Evolutionary conservation across 1,140 invertebrate genomes (phyloP).

Genomic region (Drosophila guanche): DNA sequence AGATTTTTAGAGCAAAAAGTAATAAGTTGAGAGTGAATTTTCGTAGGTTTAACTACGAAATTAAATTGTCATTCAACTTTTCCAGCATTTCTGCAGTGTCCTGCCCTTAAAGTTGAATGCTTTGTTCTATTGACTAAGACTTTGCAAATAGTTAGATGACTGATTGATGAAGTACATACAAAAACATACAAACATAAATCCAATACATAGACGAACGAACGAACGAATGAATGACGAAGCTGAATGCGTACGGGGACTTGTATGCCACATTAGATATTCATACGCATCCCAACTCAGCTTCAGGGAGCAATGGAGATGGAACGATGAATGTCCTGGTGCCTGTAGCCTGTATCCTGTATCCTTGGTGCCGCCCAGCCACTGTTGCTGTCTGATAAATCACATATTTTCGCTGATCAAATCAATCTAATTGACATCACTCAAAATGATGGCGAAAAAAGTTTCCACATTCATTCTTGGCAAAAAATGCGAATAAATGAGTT

Average conservation of each 20-base stretch:
- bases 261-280: slow-evolving; percentile 74
- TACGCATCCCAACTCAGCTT: slow-evolving; percentile 17
- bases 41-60: background rate
- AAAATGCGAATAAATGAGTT: slow-evolving; percentile 78
- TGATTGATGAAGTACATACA: slow-evolving; percentile 67
- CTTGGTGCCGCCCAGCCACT: slow-evolving; percentile 66
- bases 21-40: background rate
- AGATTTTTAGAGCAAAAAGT: too few relatives aligned
- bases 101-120: slow-evolving; percentile 6
- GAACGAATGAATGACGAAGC: slow-evolving; percentile 51
- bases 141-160: slow-evolving; percentile 65
- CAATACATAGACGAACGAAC: slow-evolving; percentile 29
- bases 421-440: slow-evolving; percentile 84
- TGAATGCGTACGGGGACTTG: slow-evolving; percentile 38
- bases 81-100: background rate
- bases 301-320: background rate
- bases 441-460: slow-evolving; percentile 83
- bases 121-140: slow-evolving; percentile 6
- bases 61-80: too few relatives aligned
- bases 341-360: slow-evolving; percentile 30
- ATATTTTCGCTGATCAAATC: slow-evolving; percentile 84
- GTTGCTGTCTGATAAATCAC: slow-evolving; percentile 83
- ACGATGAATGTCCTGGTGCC: slow-evolving; percentile 52
- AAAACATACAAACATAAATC: too few relatives aligned
- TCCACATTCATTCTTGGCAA: slow-evolving; percentile 74